These are phyloP conservation scores for Lobophora halterata DNA, from an alignment of 2,888 invertebrate species.

Conservation along the genomic window DNA sequence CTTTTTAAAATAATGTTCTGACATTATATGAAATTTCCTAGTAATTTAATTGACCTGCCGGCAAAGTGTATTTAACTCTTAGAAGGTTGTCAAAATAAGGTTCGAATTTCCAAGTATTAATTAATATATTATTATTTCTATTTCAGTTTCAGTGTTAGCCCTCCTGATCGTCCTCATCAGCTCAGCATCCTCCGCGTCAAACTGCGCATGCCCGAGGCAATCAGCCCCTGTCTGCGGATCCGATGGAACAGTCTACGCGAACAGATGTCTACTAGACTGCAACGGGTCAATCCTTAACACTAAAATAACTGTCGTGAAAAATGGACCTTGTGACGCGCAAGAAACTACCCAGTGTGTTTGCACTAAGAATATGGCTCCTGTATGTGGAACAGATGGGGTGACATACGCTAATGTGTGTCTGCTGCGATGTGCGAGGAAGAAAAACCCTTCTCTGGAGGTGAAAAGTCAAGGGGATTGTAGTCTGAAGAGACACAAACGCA, in stretches of 20 bases:
- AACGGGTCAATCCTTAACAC: conserved; percentile 2
- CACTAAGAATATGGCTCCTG: background rate
- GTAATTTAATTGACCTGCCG: too few species aligned
- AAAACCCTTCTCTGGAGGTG: conserved; percentile 11
- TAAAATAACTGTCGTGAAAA: conserved; percentile 6
- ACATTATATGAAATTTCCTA: too few species aligned
- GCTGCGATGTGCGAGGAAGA: conserved; percentile 14
- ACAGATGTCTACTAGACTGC: conserved; percentile 20
- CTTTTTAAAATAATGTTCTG: too few species aligned
- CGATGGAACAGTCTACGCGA: conserved; percentile 16
- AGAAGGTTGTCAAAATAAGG: too few species aligned
- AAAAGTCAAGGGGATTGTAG: conserved; percentile 11
- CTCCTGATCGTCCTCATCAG: conserved; percentile 10
- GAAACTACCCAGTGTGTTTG: conserved; percentile 5
- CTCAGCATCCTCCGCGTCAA: background rate
- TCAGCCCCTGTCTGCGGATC: conserved; percentile 21
- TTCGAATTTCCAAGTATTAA: too few species aligned
- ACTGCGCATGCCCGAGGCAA: conserved; percentile 10
- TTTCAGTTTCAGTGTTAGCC: conserved; percentile 11
- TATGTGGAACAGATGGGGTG: conserved; percentile 20
- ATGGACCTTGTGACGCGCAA: conserved; percentile 1
- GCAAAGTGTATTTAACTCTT: too few species aligned
- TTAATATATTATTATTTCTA: too few species aligned
- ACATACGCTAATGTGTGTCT: conserved; percentile 19
- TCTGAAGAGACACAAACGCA: conserved; percentile 10